phyloP scores from a whole-genome alignment of 2,888 invertebrate species.

The Cosmia trapezina region DNA sequence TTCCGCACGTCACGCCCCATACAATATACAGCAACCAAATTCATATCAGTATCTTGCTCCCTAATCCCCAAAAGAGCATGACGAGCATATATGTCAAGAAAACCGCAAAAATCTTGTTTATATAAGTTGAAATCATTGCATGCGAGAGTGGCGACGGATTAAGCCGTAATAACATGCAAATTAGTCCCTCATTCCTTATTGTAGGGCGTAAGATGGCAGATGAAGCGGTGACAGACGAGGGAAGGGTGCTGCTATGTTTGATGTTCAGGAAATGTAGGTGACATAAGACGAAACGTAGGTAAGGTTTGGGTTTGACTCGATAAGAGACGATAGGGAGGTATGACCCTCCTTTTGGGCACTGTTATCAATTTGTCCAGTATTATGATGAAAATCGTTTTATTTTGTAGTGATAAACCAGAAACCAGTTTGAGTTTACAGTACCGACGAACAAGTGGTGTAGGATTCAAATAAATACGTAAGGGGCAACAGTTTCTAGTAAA shows the following conservation, averaged over 20 bases:
- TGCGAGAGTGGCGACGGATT: constrained; percentile 75
- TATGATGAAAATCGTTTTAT: no score
- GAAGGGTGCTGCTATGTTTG: constrained; percentile 14
- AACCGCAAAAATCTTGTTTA: constrained; percentile 73
- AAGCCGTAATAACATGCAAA: constrained; percentile 85
- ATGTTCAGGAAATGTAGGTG: not conserved
- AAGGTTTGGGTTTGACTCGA: no score
- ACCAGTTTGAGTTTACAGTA: no score
- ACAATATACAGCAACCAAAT: constrained; percentile 23
- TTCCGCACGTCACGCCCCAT: constrained; percentile 13
- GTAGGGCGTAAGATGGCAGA: constrained; percentile 60
- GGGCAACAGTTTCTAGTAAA: no score
- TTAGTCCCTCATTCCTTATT: constrained; percentile 77
- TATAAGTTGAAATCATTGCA: constrained; percentile 71
- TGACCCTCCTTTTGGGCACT: no score
- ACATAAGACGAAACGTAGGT: no score
- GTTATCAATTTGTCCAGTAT: no score
- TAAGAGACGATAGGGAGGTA: no score
- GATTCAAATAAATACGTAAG: no score
- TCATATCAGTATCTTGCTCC: constrained; percentile 18
- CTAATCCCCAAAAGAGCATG: constrained; percentile 37
- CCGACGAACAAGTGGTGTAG: no score
- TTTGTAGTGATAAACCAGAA: no score
- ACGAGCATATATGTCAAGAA: constrained; percentile 32
- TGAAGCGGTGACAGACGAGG: constrained; percentile 43